phyloP scores from a whole-genome alignment of 2,797 vertebrate genomes.

The Astyanax mexicanus region DNA sequence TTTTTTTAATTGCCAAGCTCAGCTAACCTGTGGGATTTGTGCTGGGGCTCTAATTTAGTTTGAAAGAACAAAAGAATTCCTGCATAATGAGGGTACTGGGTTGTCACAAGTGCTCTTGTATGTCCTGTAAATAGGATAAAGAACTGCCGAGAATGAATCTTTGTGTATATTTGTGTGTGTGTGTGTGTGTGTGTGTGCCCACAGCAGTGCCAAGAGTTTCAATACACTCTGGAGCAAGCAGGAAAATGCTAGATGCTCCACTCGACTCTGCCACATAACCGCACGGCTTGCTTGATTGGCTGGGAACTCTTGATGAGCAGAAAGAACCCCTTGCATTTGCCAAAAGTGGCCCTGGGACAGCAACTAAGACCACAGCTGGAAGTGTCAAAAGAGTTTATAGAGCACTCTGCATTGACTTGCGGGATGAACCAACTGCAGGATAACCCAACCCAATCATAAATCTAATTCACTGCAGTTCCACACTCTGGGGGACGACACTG shows the following conservation, averaged over 20 bases:
- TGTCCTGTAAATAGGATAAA: constrained; percentile 56
- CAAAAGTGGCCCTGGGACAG: too few species aligned
- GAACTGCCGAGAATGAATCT: constrained; percentile 30
- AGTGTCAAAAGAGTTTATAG: neutral
- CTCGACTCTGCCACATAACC: constrained; percentile 21
- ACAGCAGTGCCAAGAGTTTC: constrained; percentile 20
- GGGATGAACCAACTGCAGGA: too few species aligned
- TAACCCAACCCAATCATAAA: too few species aligned
- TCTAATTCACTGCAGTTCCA: too few species aligned
- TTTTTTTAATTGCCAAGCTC: constrained; percentile 81
- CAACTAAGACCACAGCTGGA: neutral
- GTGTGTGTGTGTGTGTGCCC: constrained; percentile 14
- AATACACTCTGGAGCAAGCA: constrained; percentile 25
- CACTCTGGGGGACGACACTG: too few species aligned
- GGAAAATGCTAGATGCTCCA: constrained; percentile 5
- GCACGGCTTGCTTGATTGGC: constrained; percentile 23
- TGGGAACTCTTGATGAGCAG: constrained; percentile 16
- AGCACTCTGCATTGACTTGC: neutral
- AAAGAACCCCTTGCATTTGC: neutral
- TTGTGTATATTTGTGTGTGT: constrained; percentile 25
- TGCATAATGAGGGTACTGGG: constrained; percentile 68
- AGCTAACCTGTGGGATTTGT: constrained; percentile 76
- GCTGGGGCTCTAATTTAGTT: constrained; percentile 72
- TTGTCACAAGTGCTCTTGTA: constrained; percentile 50
- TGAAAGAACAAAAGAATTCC: constrained; percentile 76